Evolutionary conservation across 2,797 vertebrate species (phyloP), one percentile per base, ranked within the genome.

Genomic region (Lepilemur septentrionalis): DNA sequence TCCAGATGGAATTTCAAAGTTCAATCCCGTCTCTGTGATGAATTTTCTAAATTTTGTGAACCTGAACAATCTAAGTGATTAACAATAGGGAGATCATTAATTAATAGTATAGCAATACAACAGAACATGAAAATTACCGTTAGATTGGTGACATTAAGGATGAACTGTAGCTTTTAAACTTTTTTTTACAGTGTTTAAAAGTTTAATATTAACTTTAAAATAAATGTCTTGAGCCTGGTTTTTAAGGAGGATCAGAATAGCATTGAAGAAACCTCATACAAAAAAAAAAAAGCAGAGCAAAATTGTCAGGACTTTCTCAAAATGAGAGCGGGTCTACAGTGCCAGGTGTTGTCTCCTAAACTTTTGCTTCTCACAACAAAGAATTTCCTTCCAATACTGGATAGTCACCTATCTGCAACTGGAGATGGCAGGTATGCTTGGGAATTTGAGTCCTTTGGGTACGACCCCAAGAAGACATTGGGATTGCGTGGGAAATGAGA

Each of bases 1-100:
- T 93, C 78, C n/a, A 50, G 67, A 2, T 8, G 65, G 63, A 76
- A 88, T 65, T 94, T 11, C 80, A 52, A 79, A 32, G 22, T 84
- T 87, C 48, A 91, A 87, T 32, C 13, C 50, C 3, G 32, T 88
- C 38, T 80, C 48, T 73, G 1, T 7, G 23, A 96, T 78, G 35
- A 76, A 65, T 69, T 83, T 83, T 82, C 95, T 88, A 84, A 87
- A 35, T 75, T 83, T 67, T 63, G 59, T 73, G 67, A 91, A 67
- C 57, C 3, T 63, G 57, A 96, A 76, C 30, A 69, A 79, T 59
- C n/a, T 28, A 65, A 41, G 8, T 35, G 57, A 69, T 65, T 38
- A 76, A 76, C 38, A 93, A 72, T 4, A 41, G 38, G 25, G 38
- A 67, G 30, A 50, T 52, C 18, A 25, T n/a, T 90, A 85, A 85